Conservation (phyloP, 2,113 vertebrate species). For the Ammodytes marinus region DNA sequence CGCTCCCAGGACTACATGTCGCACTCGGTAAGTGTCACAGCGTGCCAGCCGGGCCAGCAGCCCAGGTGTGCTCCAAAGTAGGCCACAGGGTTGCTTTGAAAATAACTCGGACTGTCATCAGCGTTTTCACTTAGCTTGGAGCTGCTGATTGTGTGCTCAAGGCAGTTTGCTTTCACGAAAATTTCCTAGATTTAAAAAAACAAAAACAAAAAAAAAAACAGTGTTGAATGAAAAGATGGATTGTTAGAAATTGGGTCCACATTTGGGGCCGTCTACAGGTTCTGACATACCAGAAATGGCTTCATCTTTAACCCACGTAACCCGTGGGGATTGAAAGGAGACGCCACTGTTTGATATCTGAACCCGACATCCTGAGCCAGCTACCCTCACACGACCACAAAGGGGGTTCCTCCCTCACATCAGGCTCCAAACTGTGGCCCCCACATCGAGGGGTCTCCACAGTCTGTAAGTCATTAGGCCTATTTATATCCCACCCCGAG, state of each 20-base stretch:
- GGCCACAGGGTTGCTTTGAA: slow-evolving; percentile 43
- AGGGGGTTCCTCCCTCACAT: slow-evolving; percentile 66
- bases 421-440: slow-evolving; percentile 47
- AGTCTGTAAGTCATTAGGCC: slow-evolving; percentile 71
- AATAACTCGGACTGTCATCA: slow-evolving; percentile 41
- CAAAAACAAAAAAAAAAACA: neutral
- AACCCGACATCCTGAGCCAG: slow-evolving; percentile 47
- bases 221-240: slow-evolving; percentile 53
- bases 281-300: slow-evolving; percentile 37
- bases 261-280: slow-evolving; percentile 35
- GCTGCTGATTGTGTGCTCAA: slow-evolving; percentile 17
- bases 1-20: slow-evolving; percentile 81
- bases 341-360: slow-evolving; percentile 69
- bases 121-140: slow-evolving; percentile 15
- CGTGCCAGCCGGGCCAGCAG: slow-evolving; percentile 12
- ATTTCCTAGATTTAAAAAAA: slow-evolving; percentile 5
- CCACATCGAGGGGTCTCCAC: slow-evolving; percentile 51
- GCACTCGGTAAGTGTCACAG: slow-evolving; percentile 82
- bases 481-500: slow-evolving; percentile 64
- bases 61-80: slow-evolving; percentile 59
- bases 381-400: slow-evolving; percentile 61
- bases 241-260: slow-evolving; percentile 54
- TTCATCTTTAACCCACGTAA: slow-evolving; percentile 31
- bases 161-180: slow-evolving; percentile 28
- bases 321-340: slow-evolving; percentile 37